Evolutionary conservation across 92 coral and sea anemone species (phyloP), one percentile per base, ranked within the genome.

Genomic region (Galaxea fascicularis): DNA sequence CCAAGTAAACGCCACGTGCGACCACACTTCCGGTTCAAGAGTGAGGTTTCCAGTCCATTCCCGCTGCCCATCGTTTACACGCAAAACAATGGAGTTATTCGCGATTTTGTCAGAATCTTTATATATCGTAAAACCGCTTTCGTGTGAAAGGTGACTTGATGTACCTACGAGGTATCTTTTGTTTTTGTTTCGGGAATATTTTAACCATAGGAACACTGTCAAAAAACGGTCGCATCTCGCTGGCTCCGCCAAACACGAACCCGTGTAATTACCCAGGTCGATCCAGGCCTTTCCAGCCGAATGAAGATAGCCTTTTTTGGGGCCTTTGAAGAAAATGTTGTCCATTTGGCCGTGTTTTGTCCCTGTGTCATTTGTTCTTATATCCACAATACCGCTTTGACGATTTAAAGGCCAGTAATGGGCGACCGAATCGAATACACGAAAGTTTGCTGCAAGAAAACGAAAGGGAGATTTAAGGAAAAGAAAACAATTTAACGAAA

Each of bases 361-460:
- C 14, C 95, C 95, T 14, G 87, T 84, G 28, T 5, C 57, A 77
- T 89, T 94, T 26, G 88, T 86, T 24, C 63, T 80, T 26, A 87
- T 56, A 71, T 94, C 98, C 9, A 39, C 45, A 45, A 94, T 69
- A 0, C 84, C 79, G 17, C 65, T 60, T n/a, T 0, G 73, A 68
- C 83, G 88, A 62, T 94, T 84, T 62, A 94, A 82, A 20, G 98
- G 98, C 98, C 98, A 94, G 79, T 86, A 94, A 46, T 92, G 89
- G 0, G 52, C 65, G 20, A 66, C 74, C 1, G 74, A 79, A 66
- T 52, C 21, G 14, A 79, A 49, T 71, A 67, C 17, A 29, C 28
- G 46, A 29, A 49, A 39, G 52, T 66, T 51, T 29, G 7, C 84
- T 79, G 52, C 28, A 67, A 66, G 17, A 6, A 54, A 28, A 10